Conservation (phyloP, 2,888 invertebrate species). For the Oeneis ivallda region DNA sequence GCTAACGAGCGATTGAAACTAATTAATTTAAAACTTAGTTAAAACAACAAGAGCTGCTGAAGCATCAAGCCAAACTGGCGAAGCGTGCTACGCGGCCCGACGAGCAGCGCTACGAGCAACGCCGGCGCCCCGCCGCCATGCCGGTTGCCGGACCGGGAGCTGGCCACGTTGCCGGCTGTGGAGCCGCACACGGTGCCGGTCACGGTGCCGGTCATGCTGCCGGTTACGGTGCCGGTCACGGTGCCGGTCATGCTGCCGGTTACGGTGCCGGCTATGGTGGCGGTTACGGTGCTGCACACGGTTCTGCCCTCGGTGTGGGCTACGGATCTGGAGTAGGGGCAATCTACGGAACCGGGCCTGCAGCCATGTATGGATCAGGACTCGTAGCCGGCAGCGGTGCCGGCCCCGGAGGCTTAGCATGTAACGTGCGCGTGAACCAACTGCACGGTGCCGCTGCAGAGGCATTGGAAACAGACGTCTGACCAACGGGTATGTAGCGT, state of each 20-base stretch:
- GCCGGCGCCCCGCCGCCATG: conserved; percentile 10
- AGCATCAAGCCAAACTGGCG: conserved; percentile 53
- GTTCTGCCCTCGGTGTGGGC: neutral
- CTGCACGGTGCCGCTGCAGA: conserved; percentile 87
- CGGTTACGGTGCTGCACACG: conserved; percentile 2
- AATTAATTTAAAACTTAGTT: conserved; percentile 45
- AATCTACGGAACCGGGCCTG: conserved; percentile 33
- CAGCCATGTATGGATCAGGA: conserved; percentile 42
- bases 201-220: conserved; percentile 35
- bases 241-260: conserved; percentile 39
- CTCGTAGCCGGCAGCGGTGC: neutral
- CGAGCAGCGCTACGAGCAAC: conserved; percentile 8
- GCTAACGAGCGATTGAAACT: neutral
- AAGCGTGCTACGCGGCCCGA: conserved; percentile 43
- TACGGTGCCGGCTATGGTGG: neutral
- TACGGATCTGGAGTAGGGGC: neutral
- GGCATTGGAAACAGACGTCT: conserved; percentile 97
- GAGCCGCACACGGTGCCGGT: neutral
- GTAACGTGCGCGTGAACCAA: conserved; percentile 75
- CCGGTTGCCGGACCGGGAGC: conserved; percentile 35
- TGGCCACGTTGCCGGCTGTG: conserved; percentile 9
- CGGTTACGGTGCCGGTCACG: conserved; percentile 7
- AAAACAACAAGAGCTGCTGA: conserved; percentile 64
- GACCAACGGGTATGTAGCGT: conserved; percentile 89
- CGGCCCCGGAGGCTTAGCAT: conserved; percentile 48